Base-by-base conservation (phyloP, 2,113 vertebrate genomes). In the Hippocampus comes region DNA sequence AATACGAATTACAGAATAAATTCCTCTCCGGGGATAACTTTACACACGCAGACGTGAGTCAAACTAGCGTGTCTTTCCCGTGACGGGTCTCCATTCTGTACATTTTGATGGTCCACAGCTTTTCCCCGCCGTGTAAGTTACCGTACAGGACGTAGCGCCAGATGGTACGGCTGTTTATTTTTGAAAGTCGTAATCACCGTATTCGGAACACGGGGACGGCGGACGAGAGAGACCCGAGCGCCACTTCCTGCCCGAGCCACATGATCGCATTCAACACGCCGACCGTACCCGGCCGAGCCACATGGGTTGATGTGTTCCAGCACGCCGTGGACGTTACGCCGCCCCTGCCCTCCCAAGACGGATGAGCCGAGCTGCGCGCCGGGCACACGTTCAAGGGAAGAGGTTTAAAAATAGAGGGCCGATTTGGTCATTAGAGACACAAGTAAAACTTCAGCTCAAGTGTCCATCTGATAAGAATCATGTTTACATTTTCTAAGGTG, bases 161-260 rank as follows among this genome's bases (percentile, higher is more conserved):
- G 87, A 91, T 91, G 89, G 83, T 85, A 87, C 90, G 82, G 77
- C 83, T 90, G 89, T 90, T 91, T 90, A 90, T 92, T 91, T 91
- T 89, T 82, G 76, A 85, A 84, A 84, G 68, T 83, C 75, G 86
- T 90, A 89, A 91, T 92, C 89, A 91, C 86, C 76, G 83, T 79
- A 81, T 74, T 86, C 7, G 84, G 83, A 86, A 89, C 79, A 73
- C 83, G 80, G 81, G 34, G 85, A 85, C 82, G 84, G 76, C 77
- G 87, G 79, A 87, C 87, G 83, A 86, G 87, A 71, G 81, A 85
- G 86, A 87, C 82, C 64, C 42, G 80, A 82, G 78, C 77, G 78
- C 84, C 77, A 78, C 84, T 89, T 90, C 87, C 89, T 85, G 83
- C 82, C 78, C 76, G 81, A 74, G 82, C 79, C 82, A 66, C 89